A percentile compares a stretch with the other conserved stretches of the same genome.
These are phyloP conservation scores for Anisognathus igniventris DNA, from an alignment of 2,797 vertebrate species.

Conservation along the genomic window DNA sequence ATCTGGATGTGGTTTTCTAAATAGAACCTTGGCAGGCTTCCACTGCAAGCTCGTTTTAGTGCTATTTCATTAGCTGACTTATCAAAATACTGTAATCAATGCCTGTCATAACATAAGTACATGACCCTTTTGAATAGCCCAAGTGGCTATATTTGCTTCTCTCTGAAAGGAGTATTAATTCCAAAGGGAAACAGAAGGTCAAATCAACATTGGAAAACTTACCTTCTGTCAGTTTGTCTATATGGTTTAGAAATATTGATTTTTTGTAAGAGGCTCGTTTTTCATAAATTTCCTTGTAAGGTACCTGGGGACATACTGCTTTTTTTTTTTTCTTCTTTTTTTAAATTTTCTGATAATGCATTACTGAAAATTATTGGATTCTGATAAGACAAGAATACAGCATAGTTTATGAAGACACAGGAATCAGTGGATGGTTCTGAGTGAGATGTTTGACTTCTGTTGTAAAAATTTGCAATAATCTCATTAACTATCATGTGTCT, in stretches of 20 bases:
- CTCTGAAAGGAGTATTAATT: not conserved
- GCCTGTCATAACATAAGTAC: constrained; percentile 50
- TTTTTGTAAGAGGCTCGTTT: not conserved
- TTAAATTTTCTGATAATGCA: not conserved
- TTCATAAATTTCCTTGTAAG: not conserved
- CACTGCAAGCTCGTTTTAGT: constrained; percentile 24
- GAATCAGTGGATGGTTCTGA: not conserved
- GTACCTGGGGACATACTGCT: not conserved
- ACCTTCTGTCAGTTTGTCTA: not conserved
- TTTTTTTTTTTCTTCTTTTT: not conserved
- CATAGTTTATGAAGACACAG: not conserved
- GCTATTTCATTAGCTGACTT: constrained; percentile 60
- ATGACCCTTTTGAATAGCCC: constrained; percentile 19
- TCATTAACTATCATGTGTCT: not conserved
- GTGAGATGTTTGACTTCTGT: not conserved
- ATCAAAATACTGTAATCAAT: constrained; percentile 60
- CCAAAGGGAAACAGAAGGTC: constrained; percentile 19
- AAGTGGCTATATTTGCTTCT: not conserved
- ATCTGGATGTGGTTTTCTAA: constrained; percentile 43
- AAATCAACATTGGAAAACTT: constrained; percentile 16
- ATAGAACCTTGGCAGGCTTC: constrained; percentile 47
- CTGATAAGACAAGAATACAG: not conserved
- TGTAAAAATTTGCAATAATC: not conserved
- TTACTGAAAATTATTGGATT: not conserved
- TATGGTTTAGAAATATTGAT: not conserved